phyloP scores from a whole-genome alignment of 37 sponge, comb jelly and placozoan species.

The Halichondria panicea region DNA sequence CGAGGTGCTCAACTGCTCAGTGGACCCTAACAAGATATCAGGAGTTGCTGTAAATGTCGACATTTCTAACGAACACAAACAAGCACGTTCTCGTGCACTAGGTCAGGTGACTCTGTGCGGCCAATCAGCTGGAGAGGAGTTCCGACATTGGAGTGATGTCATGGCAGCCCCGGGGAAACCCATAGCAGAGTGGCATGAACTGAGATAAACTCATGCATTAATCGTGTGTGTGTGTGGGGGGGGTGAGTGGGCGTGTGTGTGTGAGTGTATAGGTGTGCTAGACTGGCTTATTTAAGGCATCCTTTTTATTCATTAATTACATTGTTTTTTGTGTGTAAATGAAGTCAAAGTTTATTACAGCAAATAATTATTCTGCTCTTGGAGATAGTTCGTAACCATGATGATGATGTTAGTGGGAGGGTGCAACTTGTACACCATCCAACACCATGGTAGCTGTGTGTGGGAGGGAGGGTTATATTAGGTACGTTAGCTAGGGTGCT shows the following conservation, averaged over 20 bases:
- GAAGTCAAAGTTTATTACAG: too few species aligned
- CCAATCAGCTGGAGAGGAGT: constrained; percentile 42
- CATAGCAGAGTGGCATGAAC: constrained; percentile 74
- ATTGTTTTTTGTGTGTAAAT: too few species aligned
- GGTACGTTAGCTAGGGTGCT: too few species aligned
- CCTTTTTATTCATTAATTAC: too few species aligned
- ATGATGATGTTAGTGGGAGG: constrained; percentile 66
- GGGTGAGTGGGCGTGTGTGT: too few species aligned
- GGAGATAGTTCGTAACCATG: constrained; percentile 71
- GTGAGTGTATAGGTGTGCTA: too few species aligned
- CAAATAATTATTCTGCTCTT: too few species aligned
- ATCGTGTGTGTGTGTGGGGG: too few species aligned
- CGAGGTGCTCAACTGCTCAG: constrained; percentile 39
- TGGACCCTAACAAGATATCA: constrained; percentile 22
- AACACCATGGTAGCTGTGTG: too few species aligned
- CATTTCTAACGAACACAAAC: constrained; percentile 34
- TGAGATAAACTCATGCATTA: too few species aligned
- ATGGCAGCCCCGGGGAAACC: constrained; percentile 57
- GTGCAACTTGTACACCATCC: constrained; percentile 79
- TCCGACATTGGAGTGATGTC: constrained; percentile 71
- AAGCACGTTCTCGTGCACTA: constrained; percentile 23
- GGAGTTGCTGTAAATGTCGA: constrained; percentile 21
- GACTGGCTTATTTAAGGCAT: too few species aligned
- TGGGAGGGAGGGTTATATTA: too few species aligned
- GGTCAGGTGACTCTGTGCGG: constrained; percentile 45